A percentile compares a stretch with the other conserved stretches of the same genome.
phyloP scores from a whole-genome alignment of 2,797 vertebrate genomes.

The Arrhamphus sclerolepis region DNA sequence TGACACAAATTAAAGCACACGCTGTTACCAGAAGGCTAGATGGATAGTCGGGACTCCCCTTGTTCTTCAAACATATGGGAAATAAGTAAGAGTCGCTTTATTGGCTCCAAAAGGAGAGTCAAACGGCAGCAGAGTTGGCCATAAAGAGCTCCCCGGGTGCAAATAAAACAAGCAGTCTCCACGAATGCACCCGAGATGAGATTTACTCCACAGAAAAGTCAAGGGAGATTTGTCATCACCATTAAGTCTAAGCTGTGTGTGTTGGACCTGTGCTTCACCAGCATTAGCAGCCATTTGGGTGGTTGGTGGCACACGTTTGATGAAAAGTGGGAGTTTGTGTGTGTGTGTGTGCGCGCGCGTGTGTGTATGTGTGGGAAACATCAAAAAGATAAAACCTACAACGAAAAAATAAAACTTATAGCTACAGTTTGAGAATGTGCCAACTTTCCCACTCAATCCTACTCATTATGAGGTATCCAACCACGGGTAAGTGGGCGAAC shows the following conservation, averaged over 20 bases:
- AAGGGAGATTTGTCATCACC: conserved; percentile 41
- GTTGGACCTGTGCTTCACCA: conserved; percentile 21
- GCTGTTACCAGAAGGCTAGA: conserved; percentile 1
- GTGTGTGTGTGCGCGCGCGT: no score
- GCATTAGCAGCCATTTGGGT: conserved; percentile 15
- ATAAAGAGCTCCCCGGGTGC: conserved; percentile 57
- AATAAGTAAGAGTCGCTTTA: conserved; percentile 52
- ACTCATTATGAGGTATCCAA: conserved; percentile 41
- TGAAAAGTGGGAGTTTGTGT: conserved; percentile 20
- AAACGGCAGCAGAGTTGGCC: conserved; percentile 24
- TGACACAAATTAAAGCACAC: conserved; percentile 30
- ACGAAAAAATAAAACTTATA: background rate
- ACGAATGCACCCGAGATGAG: conserved; percentile 38
- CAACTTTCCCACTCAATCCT: conserved; percentile 37
- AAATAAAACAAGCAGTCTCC: conserved; percentile 54
- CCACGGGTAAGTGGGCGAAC: conserved; percentile 60
- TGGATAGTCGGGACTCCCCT: background rate
- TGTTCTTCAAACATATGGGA: conserved; percentile 41
- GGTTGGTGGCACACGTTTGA: conserved; percentile 42
- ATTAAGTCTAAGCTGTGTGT: conserved; percentile 17
- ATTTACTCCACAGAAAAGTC: conserved; percentile 47
- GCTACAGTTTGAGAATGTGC: conserved; percentile 14
- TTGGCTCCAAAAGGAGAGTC: conserved; percentile 45
- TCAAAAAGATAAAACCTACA: conserved; percentile 13
- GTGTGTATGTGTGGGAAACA: conserved; percentile 26